phyloP scores from a whole-genome alignment of 2,113 vertebrate genomes.

The Cynocephalus volans region DNA sequence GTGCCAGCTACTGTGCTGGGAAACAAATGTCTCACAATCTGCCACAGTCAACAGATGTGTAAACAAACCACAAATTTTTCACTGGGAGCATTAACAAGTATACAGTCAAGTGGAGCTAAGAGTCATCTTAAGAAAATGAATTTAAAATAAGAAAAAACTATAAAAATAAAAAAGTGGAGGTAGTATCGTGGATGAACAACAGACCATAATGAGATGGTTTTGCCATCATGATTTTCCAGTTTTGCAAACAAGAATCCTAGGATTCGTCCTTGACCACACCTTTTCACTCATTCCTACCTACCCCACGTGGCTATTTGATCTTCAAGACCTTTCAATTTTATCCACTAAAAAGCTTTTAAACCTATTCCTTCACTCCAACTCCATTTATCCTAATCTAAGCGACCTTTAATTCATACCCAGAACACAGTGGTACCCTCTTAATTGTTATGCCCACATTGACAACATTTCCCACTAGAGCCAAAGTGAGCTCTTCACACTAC shows the following conservation, averaged over 20 bases:
- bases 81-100: not conserved
- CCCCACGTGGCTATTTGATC: not conserved
- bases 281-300: not conserved
- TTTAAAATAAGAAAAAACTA: not conserved
- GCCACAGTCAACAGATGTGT: not conserved
- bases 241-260: not conserved
- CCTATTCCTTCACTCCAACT: not conserved
- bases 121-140: not conserved
- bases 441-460: not conserved
- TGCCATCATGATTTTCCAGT: not conserved
- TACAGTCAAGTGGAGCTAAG: not conserved
- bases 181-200: not conserved
- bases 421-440: not conserved
- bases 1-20: not conserved
- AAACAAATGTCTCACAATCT: not conserved
- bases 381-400: not conserved
- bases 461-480: not conserved
- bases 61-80: not conserved
- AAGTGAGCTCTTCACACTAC: not conserved
- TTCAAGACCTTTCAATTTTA: slow-evolving; percentile 16
- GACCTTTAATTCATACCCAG: not conserved
- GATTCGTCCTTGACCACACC: not conserved
- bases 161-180: not conserved
- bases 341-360: not conserved
- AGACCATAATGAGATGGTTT: not conserved